Evolutionary conservation across 2,888 invertebrate genomes (phyloP).

Genomic region (Drosophila fungiperda): DNA sequence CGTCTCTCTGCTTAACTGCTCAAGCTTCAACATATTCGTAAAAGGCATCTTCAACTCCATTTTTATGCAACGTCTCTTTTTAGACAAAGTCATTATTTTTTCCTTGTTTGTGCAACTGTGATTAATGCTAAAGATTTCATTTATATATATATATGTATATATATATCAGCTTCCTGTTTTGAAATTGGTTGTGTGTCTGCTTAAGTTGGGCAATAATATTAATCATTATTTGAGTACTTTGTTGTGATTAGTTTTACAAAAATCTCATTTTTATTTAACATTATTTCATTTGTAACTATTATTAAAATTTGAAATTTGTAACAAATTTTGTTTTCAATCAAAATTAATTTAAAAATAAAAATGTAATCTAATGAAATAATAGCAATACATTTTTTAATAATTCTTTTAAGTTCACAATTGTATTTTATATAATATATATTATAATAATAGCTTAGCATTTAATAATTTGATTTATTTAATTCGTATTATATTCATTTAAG

Average conservation of each 20-base stretch:
- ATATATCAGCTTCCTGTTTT: not conserved
- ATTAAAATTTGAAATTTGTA: too few species aligned
- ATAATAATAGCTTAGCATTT: not conserved
- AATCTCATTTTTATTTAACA: not conserved
- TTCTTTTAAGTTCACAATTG: not conserved
- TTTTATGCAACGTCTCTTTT: not conserved
- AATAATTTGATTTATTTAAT: not conserved
- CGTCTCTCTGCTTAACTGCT: conserved; percentile 22
- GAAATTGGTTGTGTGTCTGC: not conserved
- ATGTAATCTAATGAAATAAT: not conserved
- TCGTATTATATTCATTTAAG: not conserved
- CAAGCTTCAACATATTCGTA: not conserved
- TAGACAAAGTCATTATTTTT: not conserved
- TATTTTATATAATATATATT: not conserved
- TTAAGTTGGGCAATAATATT: not conserved
- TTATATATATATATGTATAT: not conserved
- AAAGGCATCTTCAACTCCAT: conserved; percentile 21
- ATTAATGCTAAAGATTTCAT: conserved; percentile 2
- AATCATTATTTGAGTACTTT: not conserved
- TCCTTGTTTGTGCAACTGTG: conserved; percentile 15
- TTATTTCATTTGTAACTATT: not conserved
- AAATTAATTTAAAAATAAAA: not conserved
- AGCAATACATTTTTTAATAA: not conserved
- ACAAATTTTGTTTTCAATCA: not conserved
- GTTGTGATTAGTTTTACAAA: not conserved